Conservation (phyloP, 2,797 vertebrate genomes). For the Mormyrus proboscirostris region DNA sequence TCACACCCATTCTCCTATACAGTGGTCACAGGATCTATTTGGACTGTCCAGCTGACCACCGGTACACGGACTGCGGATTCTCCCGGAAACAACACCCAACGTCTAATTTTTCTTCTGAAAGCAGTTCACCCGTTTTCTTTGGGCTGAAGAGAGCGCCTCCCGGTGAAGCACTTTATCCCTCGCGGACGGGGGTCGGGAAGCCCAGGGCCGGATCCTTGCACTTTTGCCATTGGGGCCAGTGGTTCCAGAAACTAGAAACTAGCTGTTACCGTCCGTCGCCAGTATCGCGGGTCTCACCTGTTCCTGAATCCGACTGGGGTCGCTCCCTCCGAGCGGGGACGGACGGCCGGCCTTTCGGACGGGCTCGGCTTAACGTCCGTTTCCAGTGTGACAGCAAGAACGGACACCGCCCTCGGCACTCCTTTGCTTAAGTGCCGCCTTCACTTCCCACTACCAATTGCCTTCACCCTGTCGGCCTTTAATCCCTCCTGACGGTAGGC, state of each 20-base stretch:
- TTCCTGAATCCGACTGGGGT: neutral
- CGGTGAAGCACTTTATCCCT: neutral
- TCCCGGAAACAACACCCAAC: neutral
- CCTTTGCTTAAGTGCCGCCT: slow-evolving; percentile 18
- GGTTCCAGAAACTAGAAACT: neutral
- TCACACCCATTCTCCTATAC: neutral
- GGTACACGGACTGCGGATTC: neutral
- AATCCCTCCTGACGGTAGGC: neutral
- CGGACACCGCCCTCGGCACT: slow-evolving; percentile 51
- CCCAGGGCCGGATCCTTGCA: neutral
- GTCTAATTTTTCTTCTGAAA: neutral
- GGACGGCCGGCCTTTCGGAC: slow-evolving; percentile 20
- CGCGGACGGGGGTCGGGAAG: neutral
- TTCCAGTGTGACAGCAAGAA: slow-evolving; percentile 46
- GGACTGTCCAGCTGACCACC: neutral
- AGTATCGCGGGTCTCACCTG: slow-evolving; percentile 9
- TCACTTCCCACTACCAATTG: neutral
- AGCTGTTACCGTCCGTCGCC: neutral
- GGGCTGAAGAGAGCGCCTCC: neutral
- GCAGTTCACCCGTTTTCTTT: neutral
- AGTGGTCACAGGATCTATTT: neutral
- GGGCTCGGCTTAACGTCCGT: slow-evolving; percentile 26
- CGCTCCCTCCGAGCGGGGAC: neutral
- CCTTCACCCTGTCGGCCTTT: neutral
- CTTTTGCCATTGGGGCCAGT: neutral